Evolutionary conservation across 2,888 invertebrate genomes (phyloP).

Genomic region (Lasioglossum calceatum): DNA sequence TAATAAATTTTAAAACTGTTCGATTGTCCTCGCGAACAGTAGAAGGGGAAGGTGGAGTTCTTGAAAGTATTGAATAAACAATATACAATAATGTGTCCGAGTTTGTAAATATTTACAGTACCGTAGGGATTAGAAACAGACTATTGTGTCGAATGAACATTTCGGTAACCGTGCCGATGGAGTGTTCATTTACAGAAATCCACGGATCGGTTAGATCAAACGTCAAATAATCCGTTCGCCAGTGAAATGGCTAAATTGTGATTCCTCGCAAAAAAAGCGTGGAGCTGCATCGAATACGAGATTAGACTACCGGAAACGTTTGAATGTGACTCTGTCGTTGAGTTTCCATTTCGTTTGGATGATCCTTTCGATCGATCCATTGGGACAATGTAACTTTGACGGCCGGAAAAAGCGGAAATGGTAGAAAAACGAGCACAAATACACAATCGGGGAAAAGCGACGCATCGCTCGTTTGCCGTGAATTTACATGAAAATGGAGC

Average conservation of each 20-base stretch:
- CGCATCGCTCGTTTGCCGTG: constrained; percentile 40
- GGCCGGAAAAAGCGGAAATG: constrained; percentile 3
- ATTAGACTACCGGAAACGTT: constrained; percentile 31
- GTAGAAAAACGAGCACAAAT: constrained; percentile 17
- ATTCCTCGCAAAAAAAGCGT: background rate
- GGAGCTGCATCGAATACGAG: constrained; percentile 6
- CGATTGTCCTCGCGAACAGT: too few relatives aligned
- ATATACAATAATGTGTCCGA: too few relatives aligned
- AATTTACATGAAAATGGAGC: constrained; percentile 77
- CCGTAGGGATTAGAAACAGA: background rate
- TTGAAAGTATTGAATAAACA: too few relatives aligned
- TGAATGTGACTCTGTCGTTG: constrained; percentile 18
- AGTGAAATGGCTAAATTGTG: background rate
- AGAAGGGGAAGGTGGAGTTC: too few relatives aligned
- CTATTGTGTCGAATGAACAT: background rate
- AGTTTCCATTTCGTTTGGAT: constrained; percentile 43
- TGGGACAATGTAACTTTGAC: constrained; percentile 31
- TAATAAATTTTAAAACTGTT: too few relatives aligned
- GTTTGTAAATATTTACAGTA: background rate
- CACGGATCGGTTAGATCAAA: background rate
- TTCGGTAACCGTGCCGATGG: background rate
- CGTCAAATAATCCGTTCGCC: background rate
- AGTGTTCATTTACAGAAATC: background rate
- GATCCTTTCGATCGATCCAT: constrained; percentile 39
- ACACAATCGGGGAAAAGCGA: constrained; percentile 33